These are phyloP conservation scores for Andrena chrysosceles DNA, from an alignment of 2,888 invertebrate species.

Conservation along the genomic window DNA sequence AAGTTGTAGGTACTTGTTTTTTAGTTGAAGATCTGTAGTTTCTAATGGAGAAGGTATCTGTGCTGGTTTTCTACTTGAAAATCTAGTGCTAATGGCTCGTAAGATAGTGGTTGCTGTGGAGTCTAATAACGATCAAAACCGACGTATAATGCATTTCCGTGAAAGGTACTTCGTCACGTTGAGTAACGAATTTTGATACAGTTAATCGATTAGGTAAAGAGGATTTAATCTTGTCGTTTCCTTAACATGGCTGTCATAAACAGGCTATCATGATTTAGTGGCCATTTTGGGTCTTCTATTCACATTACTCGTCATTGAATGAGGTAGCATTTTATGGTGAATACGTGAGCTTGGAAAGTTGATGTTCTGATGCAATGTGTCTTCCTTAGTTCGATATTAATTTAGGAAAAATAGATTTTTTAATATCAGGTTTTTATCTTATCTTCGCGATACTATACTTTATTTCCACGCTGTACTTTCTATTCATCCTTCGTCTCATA, in stretches of 20 bases:
- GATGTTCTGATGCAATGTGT: neutral
- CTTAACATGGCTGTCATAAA: neutral
- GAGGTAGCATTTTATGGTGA: neutral
- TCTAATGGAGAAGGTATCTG: too few relatives aligned
- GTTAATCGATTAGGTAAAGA: slow-evolving; percentile 5
- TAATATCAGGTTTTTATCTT: neutral
- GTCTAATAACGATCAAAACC: too few relatives aligned
- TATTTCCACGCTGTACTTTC: neutral
- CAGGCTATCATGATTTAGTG: neutral
- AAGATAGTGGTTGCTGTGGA: too few relatives aligned
- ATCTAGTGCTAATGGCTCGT: too few relatives aligned
- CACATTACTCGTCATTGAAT: neutral
- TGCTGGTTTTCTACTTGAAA: too few relatives aligned
- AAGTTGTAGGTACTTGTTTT: too few relatives aligned
- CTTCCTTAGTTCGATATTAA: neutral
- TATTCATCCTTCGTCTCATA: neutral
- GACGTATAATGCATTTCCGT: neutral
- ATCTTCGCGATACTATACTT: neutral
- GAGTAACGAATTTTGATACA: neutral
- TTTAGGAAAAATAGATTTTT: neutral
- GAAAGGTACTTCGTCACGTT: neutral
- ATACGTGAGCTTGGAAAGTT: neutral
- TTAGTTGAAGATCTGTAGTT: too few relatives aligned
- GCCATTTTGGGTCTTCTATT: neutral
- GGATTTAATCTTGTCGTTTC: slow-evolving; percentile 3